A percentile compares a stretch with the other conserved stretches of the same genome.
phyloP scores from a whole-genome alignment of 2,797 vertebrate genomes.

The Phataginus tetradactyla region DNA sequence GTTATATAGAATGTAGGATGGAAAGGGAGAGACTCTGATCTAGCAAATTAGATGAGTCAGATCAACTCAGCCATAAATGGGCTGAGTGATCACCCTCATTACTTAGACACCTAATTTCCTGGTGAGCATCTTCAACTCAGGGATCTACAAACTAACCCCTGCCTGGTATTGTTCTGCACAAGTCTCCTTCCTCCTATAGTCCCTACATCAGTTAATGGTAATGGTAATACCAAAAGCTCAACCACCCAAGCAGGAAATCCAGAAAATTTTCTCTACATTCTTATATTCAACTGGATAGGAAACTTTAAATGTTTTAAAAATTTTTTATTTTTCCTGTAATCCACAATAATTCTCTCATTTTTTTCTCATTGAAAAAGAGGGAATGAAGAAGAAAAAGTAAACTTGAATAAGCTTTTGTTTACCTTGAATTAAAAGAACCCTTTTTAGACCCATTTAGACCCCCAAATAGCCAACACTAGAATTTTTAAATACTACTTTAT shows the following conservation, averaged over 20 bases:
- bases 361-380: not conserved
- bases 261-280: not conserved
- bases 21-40: not conserved
- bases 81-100: not conserved
- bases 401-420: not conserved
- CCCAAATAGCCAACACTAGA: not conserved
- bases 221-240: not conserved
- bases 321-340: not conserved
- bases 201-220: not conserved
- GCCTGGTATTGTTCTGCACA: not conserved
- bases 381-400: not conserved
- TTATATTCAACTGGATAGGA: not conserved
- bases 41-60: not conserved
- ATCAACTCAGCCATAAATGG: not conserved
- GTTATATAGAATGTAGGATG: not conserved
- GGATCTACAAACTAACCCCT: not conserved
- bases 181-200: not conserved
- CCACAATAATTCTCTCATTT: not conserved
- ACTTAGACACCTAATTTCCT: not conserved
- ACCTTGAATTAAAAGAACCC: not conserved
- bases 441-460: not conserved
- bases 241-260: not conserved
- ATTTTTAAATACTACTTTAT: slow-evolving; percentile 51
- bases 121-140: not conserved
- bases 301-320: not conserved